phyloP scores from a whole-genome alignment of 2,888 invertebrate genomes.

The Apantesis nais region DNA sequence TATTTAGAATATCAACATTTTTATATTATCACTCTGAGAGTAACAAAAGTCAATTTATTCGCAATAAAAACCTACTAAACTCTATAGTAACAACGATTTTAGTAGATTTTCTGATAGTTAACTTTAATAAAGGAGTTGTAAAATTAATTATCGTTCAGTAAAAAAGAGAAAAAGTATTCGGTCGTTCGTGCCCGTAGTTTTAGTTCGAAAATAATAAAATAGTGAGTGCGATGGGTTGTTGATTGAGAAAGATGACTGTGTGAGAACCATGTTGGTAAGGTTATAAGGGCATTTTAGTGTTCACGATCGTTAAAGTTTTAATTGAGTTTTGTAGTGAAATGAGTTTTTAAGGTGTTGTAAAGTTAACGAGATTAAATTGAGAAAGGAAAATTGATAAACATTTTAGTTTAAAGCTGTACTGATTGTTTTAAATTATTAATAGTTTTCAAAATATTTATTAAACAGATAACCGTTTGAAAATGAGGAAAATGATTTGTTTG shows the following conservation, averaged over 20 bases:
- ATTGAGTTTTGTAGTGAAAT: slow-evolving; percentile 29
- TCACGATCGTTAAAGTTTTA: slow-evolving; percentile 45
- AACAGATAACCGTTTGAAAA: too few species aligned
- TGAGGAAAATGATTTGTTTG: too few species aligned
- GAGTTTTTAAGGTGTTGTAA: slow-evolving; percentile 13
- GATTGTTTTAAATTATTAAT: too few species aligned
- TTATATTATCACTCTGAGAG: slow-evolving; percentile 46
- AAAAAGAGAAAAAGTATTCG: slow-evolving; percentile 49
- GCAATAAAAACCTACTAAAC: slow-evolving; percentile 63
- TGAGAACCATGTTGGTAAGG: slow-evolving; percentile 73
- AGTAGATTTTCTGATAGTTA: slow-evolving; percentile 70
- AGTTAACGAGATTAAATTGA: not conserved
- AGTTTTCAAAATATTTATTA: too few species aligned
- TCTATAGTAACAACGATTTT: slow-evolving; percentile 54
- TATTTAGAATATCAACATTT: slow-evolving; percentile 26
- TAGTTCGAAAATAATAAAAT: slow-evolving; percentile 83
- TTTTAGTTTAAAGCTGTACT: too few species aligned
- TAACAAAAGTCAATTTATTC: slow-evolving; percentile 70
- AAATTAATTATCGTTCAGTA: slow-evolving; percentile 73
- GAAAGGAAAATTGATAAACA: not conserved
- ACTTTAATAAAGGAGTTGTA: slow-evolving; percentile 78
- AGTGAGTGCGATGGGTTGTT: slow-evolving; percentile 71
- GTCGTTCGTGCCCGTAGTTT: slow-evolving; percentile 61
- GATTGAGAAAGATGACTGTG: slow-evolving; percentile 83
- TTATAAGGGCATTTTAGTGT: slow-evolving; percentile 66